phyloP scores from a whole-genome alignment of 2,797 vertebrate genomes.

The Australoheros facetus region DNA sequence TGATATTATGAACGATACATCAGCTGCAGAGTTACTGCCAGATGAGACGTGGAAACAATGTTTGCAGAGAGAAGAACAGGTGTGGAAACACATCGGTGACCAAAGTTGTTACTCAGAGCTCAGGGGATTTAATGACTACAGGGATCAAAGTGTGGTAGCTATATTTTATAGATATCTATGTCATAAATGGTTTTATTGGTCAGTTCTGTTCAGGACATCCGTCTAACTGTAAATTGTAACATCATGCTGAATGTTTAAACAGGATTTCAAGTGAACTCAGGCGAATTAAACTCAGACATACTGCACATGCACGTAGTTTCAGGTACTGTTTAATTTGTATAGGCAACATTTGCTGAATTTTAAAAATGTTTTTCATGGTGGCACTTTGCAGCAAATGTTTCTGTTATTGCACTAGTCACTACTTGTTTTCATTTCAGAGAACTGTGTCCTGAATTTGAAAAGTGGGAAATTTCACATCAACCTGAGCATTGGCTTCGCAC shows the following conservation, averaged over 20 bases:
- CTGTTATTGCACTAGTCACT: slow-evolving; percentile 8
- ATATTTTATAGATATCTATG: slow-evolving; percentile 7
- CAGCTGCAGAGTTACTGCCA: neutral
- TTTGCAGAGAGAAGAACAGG: slow-evolving; percentile 50
- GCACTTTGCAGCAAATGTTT: neutral
- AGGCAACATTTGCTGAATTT: slow-evolving; percentile 1
- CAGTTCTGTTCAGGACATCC: neutral
- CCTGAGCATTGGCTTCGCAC: slow-evolving; percentile 62
- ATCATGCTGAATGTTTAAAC: slow-evolving; percentile 14
- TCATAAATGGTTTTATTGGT: slow-evolving; percentile 30
- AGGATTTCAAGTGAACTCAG: neutral
- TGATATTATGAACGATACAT: slow-evolving; percentile 14
- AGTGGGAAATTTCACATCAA: slow-evolving; percentile 76
- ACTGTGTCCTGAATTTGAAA: slow-evolving; percentile 32
- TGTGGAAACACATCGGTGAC: slow-evolving; percentile 16
- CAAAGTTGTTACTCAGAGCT: neutral
- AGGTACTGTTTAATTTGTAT: neutral
- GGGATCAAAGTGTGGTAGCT: slow-evolving; percentile 35
- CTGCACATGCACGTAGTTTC: neutral
- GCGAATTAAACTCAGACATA: neutral
- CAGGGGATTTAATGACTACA: slow-evolving; percentile 20
- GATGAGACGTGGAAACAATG: slow-evolving; percentile 22
- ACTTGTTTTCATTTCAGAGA: slow-evolving; percentile 42
- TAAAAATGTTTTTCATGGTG: neutral
- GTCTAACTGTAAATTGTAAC: neutral